These are phyloP conservation scores for Calephelis nemesis DNA, from an alignment of 1,140 invertebrate genomes.

Conservation along the genomic window DNA sequence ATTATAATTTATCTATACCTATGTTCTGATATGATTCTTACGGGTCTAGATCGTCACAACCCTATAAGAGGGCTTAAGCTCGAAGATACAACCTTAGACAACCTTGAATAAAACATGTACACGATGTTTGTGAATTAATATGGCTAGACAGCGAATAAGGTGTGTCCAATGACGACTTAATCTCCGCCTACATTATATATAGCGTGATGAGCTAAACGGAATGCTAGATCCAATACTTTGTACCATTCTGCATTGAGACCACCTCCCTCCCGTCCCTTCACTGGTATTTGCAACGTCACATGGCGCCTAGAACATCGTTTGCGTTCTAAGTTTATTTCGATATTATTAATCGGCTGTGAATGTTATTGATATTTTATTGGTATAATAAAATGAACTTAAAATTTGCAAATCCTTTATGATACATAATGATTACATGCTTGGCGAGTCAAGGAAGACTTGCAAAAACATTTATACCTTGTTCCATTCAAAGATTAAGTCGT, in stretches of 20 bases:
- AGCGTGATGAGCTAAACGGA: slow-evolving; percentile 39
- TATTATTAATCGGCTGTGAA: slow-evolving; percentile 8
- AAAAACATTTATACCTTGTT: not conserved
- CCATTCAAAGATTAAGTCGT: slow-evolving; percentile 1
- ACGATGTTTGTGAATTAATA: slow-evolving; percentile 37
- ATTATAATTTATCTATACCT: too few relatives aligned
- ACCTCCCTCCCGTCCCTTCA: slow-evolving; percentile 30
- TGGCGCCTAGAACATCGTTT: slow-evolving; percentile 7
- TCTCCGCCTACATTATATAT: slow-evolving; percentile 46
- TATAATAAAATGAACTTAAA: slow-evolving; percentile 10
- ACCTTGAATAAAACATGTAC: slow-evolving; percentile 40
- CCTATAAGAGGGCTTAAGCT: not conserved
- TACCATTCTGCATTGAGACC: slow-evolving; percentile 26
- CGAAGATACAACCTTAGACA: slow-evolving; percentile 19
- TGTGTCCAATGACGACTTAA: slow-evolving; percentile 39
- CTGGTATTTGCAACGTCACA: slow-evolving; percentile 1
- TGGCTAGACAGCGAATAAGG: slow-evolving; percentile 38
- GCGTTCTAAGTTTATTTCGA: not conserved
- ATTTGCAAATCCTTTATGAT: slow-evolving; percentile 16
- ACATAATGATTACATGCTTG: slow-evolving; percentile 2
- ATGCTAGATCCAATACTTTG: slow-evolving; percentile 27
- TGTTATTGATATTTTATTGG: slow-evolving; percentile 11
- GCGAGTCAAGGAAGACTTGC: slow-evolving; percentile 3
- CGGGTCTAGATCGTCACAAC: slow-evolving; percentile 10
- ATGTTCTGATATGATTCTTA: not conserved